Conservation (phyloP, 2,797 vertebrate species). For the Hyperoplus lanceolatus region DNA sequence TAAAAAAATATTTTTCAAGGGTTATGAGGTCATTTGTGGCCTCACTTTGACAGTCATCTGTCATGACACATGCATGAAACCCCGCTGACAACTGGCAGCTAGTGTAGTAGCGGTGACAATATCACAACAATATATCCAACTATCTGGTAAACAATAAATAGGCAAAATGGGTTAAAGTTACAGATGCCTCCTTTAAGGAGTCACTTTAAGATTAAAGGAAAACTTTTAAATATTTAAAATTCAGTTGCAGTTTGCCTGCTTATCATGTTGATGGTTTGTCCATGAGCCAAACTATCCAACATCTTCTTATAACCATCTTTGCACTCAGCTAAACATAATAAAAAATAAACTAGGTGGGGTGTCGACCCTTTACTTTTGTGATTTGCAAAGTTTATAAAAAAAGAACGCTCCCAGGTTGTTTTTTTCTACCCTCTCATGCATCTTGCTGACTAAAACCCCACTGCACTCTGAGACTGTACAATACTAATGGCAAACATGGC, state of each 20-base stretch:
- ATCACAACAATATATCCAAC: not conserved
- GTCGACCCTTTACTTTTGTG: not conserved
- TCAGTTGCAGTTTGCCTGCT: not conserved
- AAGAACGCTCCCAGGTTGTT: not conserved
- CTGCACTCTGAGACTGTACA: not conserved
- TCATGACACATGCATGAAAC: not conserved
- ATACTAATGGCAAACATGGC: constrained; percentile 5
- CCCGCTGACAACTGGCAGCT: not conserved
- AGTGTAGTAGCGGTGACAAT: not conserved
- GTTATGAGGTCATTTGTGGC: too few species aligned
- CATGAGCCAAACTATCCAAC: not conserved
- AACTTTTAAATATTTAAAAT: not conserved
- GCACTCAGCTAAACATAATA: not conserved
- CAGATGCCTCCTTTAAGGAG: too few species aligned
- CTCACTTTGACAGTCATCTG: not conserved
- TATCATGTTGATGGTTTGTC: not conserved
- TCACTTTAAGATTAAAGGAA: not conserved
- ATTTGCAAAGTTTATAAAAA: not conserved
- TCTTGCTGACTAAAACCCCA: not conserved
- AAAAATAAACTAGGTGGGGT: not conserved
- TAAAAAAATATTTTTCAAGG: too few species aligned
- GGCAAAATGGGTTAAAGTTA: not conserved
- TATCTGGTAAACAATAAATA: not conserved
- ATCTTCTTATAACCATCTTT: not conserved
- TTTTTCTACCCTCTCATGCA: not conserved